These are phyloP conservation scores for Cataglyphis hispanica DNA, from an alignment of 1,140 invertebrate genomes.

Conservation along the genomic window DNA sequence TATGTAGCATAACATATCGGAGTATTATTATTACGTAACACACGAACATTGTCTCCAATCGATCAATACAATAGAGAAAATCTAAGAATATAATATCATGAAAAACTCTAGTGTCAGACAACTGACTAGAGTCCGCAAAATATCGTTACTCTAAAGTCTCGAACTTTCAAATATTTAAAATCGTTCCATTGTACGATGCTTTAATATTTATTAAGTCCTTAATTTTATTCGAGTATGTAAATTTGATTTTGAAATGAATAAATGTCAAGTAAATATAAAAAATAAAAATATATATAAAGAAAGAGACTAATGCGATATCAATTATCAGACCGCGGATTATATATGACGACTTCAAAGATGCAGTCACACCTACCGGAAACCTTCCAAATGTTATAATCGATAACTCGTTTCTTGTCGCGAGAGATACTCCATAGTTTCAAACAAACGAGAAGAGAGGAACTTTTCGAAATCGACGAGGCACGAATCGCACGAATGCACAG, in stretches of 20 bases:
- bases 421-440: background rate
- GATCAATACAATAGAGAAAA: slow-evolving; percentile 8
- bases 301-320: background rate
- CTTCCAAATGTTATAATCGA: slow-evolving; percentile 58
- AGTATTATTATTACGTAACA: background rate
- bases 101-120: background rate
- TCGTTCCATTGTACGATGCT: background rate
- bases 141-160: background rate
- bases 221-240: background rate
- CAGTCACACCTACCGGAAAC: slow-evolving; percentile 8
- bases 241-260: background rate
- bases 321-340: slow-evolving; percentile 12
- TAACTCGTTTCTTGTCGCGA: slow-evolving; percentile 52
- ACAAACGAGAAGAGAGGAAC: slow-evolving; percentile 8
- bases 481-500: slow-evolving; percentile 46
- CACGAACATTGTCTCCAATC: background rate
- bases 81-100: background rate
- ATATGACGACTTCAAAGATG: background rate
- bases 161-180: background rate
- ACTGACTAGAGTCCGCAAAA: background rate
- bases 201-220: background rate
- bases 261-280: background rate
- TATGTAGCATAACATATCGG: background rate
- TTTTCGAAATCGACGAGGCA: background rate
- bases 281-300: slow-evolving; percentile 1